Evolutionary conservation across 2,888 invertebrate genomes (phyloP).

Genomic region (Sialis fuliginosa): DNA sequence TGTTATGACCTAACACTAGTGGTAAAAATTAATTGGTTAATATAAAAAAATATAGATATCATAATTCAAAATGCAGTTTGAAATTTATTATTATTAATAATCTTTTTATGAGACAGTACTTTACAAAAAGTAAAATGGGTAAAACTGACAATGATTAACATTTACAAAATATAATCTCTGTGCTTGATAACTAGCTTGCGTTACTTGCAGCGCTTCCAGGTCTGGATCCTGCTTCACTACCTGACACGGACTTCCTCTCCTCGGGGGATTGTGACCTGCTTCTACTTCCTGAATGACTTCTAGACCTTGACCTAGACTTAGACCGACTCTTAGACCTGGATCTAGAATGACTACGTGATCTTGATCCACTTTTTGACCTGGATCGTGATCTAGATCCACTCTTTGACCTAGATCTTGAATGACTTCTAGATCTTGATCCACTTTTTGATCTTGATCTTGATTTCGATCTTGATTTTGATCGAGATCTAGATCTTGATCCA

Average conservation of each 20-base stretch:
- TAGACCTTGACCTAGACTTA: conserved; percentile 16
- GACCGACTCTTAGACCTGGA: conserved; percentile 15
- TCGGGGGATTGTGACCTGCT: conserved; percentile 32
- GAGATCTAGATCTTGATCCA: conserved; percentile 21
- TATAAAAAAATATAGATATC: too few species aligned
- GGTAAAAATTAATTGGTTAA: too few species aligned
- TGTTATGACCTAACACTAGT: too few species aligned
- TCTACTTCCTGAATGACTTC: conserved; percentile 18
- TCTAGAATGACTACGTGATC: conserved; percentile 7
- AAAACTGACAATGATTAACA: background rate
- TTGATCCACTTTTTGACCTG: conserved; percentile 5
- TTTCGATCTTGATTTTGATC: conserved; percentile 15
- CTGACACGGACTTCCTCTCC: conserved; percentile 40
- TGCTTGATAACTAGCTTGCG: background rate
- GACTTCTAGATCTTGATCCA: conserved; percentile 24
- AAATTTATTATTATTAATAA: too few species aligned
- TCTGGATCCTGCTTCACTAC: conserved; percentile 25
- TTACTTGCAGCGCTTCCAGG: background rate
- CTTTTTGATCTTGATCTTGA: conserved; percentile 28
- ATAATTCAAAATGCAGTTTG: too few species aligned
- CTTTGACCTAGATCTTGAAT: conserved; percentile 13
- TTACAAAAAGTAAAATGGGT: too few species aligned
- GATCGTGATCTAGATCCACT: conserved; percentile 10
- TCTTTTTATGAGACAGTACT: too few species aligned
- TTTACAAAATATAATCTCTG: background rate